Base-by-base conservation (phyloP, 2,888 invertebrate species). In the Eupithecia inturbata region DNA sequence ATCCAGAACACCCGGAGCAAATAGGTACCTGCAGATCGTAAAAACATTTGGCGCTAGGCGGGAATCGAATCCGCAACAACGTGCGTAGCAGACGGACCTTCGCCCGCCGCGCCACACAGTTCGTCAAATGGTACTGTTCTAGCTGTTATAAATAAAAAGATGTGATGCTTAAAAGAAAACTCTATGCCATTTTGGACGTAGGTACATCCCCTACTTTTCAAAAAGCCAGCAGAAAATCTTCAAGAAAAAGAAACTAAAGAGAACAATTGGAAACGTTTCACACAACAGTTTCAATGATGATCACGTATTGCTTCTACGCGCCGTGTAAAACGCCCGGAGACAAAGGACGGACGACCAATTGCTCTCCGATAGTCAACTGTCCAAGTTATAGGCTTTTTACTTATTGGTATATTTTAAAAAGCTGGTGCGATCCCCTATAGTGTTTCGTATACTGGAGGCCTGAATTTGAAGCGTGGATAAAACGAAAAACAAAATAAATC, bases 271-370 rank as follows among this genome's bases (percentile, higher is more conserved):
- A 72, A 76, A 72, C 66, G 66, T 71, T 71, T 67, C 71, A 36
- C 53, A 75, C 73, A 79, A 74, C 69, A 76, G 74, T 67, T 69
- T n/a, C 69, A 74, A 81, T 81, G 84, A 88, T 86, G 86, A 85
- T 86, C 88, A 87, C 87, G 87, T 87, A 79, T 82, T 78, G 72
- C 77, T 70, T 72, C 77, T 82, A 81, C 78, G 79, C 33, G 36
- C 12, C 63, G 81, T 81, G 84, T 77, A 85, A 88, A 88, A 87
- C 87, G 87, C 83, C 79, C 82, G 79, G 84, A 88, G 88, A 91
- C 91, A 91, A 90, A 91, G 86, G 86, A 88, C 81, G 82, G 84
- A 80, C 80, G 82, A 80, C 84, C 88, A 86, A 90, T 90, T 89
- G 90, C 86, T 85, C 83, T 84, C 80, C 75, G 71, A 75, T 76